phyloP scores from a whole-genome alignment of 1,140 invertebrate species.

The Bicyclus anynana region DNA sequence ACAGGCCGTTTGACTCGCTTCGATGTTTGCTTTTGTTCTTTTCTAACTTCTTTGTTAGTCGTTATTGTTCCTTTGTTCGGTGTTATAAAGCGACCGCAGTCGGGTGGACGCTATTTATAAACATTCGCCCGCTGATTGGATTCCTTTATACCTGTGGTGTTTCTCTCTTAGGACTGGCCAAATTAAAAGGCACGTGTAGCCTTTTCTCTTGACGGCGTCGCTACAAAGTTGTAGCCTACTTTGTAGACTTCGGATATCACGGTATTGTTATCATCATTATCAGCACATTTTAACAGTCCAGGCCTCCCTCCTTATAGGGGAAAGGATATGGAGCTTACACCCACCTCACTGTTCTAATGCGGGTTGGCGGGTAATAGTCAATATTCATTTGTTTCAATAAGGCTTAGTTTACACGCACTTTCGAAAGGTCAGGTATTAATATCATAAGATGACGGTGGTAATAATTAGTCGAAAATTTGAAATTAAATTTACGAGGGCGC shows the following conservation, averaged over 20 bases:
- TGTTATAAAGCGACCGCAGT: conserved; percentile 46
- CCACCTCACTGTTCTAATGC: no score
- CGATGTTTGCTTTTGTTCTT: conserved; percentile 69
- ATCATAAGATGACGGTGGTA: no score
- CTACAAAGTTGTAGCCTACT: not conserved
- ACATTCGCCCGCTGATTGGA: conserved; percentile 55
- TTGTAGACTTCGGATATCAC: conserved; percentile 1
- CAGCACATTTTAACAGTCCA: no score
- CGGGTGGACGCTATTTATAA: conserved; percentile 58
- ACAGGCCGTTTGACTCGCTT: conserved; percentile 55
- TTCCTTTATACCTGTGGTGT: conserved; percentile 42
- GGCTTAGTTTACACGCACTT: no score
- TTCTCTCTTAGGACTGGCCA: conserved; percentile 35
- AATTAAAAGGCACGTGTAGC: conserved; percentile 25
- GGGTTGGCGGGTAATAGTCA: no score
- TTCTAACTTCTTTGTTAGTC: conserved; percentile 66
- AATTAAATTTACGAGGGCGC: no score
- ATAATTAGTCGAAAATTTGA: no score
- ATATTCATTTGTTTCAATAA: no score
- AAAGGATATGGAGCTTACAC: no score
- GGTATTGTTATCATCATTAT: no score
- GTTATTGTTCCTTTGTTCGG: conserved; percentile 66
- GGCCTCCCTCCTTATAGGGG: no score
- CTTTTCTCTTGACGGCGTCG: not conserved
- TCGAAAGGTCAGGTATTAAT: no score